These are phyloP conservation scores for Melanophora roralis DNA, from an alignment of 2,888 invertebrate species.

Conservation along the genomic window DNA sequence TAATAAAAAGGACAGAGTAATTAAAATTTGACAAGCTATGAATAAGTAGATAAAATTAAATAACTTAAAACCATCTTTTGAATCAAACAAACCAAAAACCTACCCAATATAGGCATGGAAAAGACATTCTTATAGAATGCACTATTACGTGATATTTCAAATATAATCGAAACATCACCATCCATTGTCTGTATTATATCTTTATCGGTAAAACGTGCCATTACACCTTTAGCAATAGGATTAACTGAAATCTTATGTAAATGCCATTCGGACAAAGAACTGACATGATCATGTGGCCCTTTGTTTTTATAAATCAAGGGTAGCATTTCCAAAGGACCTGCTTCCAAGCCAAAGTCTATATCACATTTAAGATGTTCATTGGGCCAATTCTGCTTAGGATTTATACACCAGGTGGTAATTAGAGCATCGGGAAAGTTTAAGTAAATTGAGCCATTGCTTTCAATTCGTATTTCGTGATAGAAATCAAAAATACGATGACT, in stretches of 20 bases:
- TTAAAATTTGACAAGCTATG: conserved; percentile 70
- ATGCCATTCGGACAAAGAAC: conserved; percentile 71
- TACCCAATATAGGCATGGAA: conserved; percentile 71
- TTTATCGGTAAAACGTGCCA: conserved; percentile 65
- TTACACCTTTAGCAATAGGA: conserved; percentile 63
- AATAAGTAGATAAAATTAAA: too few species aligned
- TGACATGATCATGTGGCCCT: conserved; percentile 67
- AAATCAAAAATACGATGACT: conserved; percentile 65
- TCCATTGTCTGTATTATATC: conserved; percentile 65
- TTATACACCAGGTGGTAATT: conserved; percentile 72
- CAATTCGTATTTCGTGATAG: conserved; percentile 66
- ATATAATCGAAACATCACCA: conserved; percentile 69
- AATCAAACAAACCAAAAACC: conserved; percentile 15
- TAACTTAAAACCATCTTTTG: too few species aligned
- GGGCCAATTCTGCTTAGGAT: conserved; percentile 73
- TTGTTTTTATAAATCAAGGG: conserved; percentile 50
- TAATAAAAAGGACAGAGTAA: conserved; percentile 71
- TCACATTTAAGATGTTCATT: conserved; percentile 71
- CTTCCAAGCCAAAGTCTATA: conserved; percentile 69
- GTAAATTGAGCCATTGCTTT: conserved; percentile 68
- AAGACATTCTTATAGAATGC: conserved; percentile 72
- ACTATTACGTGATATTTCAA: conserved; percentile 71
- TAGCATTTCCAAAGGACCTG: conserved; percentile 28
- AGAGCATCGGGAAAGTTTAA: conserved; percentile 68
- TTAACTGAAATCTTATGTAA: conserved; percentile 68